Base-by-base conservation (phyloP, 2,113 vertebrate genomes). In the Sturnus vulgaris region DNA sequence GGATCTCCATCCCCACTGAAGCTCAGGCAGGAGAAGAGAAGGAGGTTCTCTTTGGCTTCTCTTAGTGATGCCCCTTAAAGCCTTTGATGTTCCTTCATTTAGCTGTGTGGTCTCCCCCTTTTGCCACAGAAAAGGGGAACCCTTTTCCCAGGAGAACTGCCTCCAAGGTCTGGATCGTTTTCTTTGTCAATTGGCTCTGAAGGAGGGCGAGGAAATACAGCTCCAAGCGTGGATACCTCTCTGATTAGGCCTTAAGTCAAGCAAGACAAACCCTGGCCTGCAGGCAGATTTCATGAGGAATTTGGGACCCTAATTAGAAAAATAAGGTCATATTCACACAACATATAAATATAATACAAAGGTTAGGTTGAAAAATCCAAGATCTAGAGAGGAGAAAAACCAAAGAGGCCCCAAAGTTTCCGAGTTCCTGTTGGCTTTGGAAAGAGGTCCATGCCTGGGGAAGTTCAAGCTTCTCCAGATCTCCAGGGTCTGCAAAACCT, bases 371-470 rank as follows among this genome's bases (percentile, higher is more conserved):
- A 66, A 92, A 86, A 56, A 68, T 52, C 80, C 64, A 60, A 27
- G 30, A 46, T 77, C 92, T 90, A 71, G 28, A 78, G 56, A 94
- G 69, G 16, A 93, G 68, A 19, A 11, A 93, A 95, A 90, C n/a
- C 52, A 37, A 91, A 91, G 79, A 96, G 94, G 85, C 88, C 82
- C 44, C 82, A 75, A 93, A 88, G 64, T 90, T 97, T 92, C 93
- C 12, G 1, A 90, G 68, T 81, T 95, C 85, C 93, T 95, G 79
- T 91, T 96, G 93, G 79, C 92, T 95, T 96, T 95, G 72, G 76
- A 95, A 65, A 88, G 35, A 50, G 46, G 78, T 89, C 86, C 71
- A 37, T 1, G 63, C 18, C 44, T 92, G 49, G 52, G 57, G 82
- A 95, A 78, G 90, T 87, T 93, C 83, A 75, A 89, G 85, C 85